Evolutionary conservation across 2,113 vertebrate species (phyloP).

Genomic region (Apodemus sylvaticus): DNA sequence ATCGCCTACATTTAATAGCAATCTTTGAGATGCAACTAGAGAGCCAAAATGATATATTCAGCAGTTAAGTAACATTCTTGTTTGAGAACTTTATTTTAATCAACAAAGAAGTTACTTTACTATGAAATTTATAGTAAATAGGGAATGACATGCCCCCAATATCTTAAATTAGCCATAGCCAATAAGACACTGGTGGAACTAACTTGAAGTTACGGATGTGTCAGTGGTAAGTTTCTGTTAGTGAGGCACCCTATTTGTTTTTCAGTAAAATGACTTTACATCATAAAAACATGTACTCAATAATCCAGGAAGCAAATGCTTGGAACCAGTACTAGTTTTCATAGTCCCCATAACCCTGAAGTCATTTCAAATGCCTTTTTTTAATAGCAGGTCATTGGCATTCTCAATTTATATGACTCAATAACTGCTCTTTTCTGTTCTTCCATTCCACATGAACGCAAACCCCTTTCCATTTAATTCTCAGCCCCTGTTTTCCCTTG

Average conservation of each 20-base stretch:
- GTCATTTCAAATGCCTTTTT: neutral
- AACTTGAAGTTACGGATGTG: neutral
- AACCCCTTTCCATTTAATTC: neutral
- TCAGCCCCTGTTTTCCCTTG: neutral
- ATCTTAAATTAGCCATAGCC: neutral
- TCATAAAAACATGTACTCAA: neutral
- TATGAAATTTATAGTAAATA: neutral
- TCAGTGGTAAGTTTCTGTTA: neutral
- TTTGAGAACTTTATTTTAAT: neutral
- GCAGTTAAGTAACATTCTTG: neutral
- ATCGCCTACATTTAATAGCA: neutral
- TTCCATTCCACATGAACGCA: neutral
- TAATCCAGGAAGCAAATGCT: constrained; percentile 26
- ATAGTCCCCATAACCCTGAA: neutral
- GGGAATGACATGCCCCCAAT: neutral
- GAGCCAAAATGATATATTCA: neutral
- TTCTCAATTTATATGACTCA: neutral
- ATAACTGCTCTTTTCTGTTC: neutral
- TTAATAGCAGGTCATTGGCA: neutral
- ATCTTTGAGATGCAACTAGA: neutral
- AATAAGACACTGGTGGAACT: neutral
- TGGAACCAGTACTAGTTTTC: neutral
- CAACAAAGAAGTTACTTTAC: neutral
- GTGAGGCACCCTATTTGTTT: neutral
- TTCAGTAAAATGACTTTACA: neutral